Evolutionary conservation across 2,797 vertebrate genomes (phyloP), one percentile per base, ranked within the genome.

Genomic region (Synaphobranchus kaupii): DNA sequence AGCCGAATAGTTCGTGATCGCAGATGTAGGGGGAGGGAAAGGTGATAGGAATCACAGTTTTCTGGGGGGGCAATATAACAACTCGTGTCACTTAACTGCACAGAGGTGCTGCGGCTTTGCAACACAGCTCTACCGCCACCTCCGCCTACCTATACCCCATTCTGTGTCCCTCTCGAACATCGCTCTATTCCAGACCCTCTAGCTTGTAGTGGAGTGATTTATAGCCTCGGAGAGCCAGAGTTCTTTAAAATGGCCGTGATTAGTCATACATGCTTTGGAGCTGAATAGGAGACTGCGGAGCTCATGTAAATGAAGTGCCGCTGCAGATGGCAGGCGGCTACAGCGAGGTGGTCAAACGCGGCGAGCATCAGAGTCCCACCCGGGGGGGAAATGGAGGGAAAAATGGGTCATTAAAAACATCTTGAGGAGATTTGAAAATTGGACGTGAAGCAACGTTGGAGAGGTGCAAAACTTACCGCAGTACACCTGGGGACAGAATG

Each of bases 241-340:
- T 96, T 95, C 94, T 96, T 96, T 96, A 94, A 96, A 96, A 94
- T 94, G 95, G 94, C 95, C 93, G 95, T 94, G 95, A 96, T 96
- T 95, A 96, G 95, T 96, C 95, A 96, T 95, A 93, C 95, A 93
- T 94, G 94, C 92, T 91, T 91, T 89, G 89, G 93, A 94, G 93
- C 94, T 91, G 90, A 90, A 93, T 93, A 93, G 89, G 39, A 90
- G 34, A 88, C 89, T 89, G 88, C 87, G 80, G 87, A 86, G 93
- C 92, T 93, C 90, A 90, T 91, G 93, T 93, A 95, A 95, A 96
- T 96, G 94, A 95, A 95, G 94, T 95, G 94, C 93, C 95, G 94
- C 94, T 95, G 93, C 92, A 92, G 92, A 93, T 91, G 89, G 92
- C 90, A 92, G 94, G 91, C 90, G 89, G 91, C 93, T 92, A 92